Percentiles rank a stretch among this genome's conserved stretches.
These are phyloP conservation scores for Mythimna impura DNA, from an alignment of 2,888 invertebrate genomes.

Conservation along the genomic window DNA sequence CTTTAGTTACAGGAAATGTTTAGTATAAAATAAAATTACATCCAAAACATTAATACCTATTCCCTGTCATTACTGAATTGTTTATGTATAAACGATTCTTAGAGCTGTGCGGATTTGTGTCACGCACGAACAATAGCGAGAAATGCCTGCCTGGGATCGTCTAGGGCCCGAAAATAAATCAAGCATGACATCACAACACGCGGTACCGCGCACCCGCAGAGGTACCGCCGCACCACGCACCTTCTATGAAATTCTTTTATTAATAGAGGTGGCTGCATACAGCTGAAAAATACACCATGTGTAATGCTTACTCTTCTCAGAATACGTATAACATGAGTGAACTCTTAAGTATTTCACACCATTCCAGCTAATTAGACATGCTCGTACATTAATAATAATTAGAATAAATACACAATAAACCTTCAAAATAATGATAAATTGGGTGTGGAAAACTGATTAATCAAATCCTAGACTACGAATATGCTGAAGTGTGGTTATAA, in stretches of 20 bases:
- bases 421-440: constrained; percentile 54
- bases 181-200: constrained; percentile 64
- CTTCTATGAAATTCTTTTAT: constrained; percentile 53
- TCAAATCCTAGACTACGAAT: constrained; percentile 46
- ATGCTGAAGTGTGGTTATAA: constrained; percentile 56
- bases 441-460: constrained; percentile 52
- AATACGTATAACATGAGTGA: constrained; percentile 18
- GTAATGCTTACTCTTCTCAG: constrained; percentile 35
- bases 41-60: constrained; percentile 59
- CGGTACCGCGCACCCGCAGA: constrained; percentile 51
- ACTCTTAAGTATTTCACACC: constrained; percentile 8
- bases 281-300: constrained; percentile 42
- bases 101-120: constrained; percentile 64
- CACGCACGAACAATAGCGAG: constrained; percentile 66
- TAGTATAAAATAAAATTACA: constrained; percentile 70
- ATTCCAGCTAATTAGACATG: constrained; percentile 28
- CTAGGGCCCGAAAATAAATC: constrained; percentile 65
- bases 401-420: constrained; percentile 31
- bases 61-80: constrained; percentile 63
- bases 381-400: constrained; percentile 27
- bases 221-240: constrained; percentile 49
- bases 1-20: constrained; percentile 76
- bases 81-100: constrained; percentile 65
- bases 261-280: constrained; percentile 44
- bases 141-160: constrained; percentile 54